phyloP scores from a whole-genome alignment of 2,888 invertebrate species.

The Lasioglossum pauxillum region DNA sequence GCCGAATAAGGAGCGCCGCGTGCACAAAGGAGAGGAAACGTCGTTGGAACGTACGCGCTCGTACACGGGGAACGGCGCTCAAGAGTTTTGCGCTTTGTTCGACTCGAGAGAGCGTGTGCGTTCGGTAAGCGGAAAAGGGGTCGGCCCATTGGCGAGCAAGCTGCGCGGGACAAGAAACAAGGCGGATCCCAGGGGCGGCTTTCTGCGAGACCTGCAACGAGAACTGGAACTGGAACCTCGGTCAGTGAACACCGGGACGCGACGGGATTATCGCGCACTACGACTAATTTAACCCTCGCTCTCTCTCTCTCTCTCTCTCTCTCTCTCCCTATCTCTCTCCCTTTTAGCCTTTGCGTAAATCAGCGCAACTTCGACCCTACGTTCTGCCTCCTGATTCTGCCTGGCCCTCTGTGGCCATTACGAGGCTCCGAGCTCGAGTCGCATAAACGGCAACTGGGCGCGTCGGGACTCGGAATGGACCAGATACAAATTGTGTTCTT shows the following conservation, averaged over 20 bases:
- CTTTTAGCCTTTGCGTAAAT: neutral
- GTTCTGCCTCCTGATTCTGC: neutral
- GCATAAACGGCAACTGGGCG: neutral
- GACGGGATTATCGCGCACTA: neutral
- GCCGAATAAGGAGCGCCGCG: conserved; percentile 76
- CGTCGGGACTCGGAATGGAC: neutral
- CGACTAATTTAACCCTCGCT: neutral
- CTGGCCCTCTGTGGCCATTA: neutral
- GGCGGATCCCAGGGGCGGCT: conserved; percentile 43
- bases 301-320: neutral
- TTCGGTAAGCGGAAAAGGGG: conserved; percentile 71
- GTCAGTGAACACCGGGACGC: conserved; percentile 3
- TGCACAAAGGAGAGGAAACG: conserved; percentile 79
- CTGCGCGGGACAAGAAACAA: conserved; percentile 69
- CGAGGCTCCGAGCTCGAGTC: neutral
- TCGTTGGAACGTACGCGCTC: conserved; percentile 61
- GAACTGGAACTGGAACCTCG: conserved; percentile 27
- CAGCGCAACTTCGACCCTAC: neutral
- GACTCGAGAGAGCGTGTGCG: conserved; percentile 48
- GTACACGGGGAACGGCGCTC: conserved; percentile 21
- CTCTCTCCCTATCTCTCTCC: neutral
- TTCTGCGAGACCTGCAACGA: conserved; percentile 11
- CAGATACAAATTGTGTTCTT: neutral
- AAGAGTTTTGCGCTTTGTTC: conserved; percentile 68
- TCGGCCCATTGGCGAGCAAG: conserved; percentile 66